Conservation (phyloP, 2,888 invertebrate genomes). For the Gandaritis pyraliata region DNA sequence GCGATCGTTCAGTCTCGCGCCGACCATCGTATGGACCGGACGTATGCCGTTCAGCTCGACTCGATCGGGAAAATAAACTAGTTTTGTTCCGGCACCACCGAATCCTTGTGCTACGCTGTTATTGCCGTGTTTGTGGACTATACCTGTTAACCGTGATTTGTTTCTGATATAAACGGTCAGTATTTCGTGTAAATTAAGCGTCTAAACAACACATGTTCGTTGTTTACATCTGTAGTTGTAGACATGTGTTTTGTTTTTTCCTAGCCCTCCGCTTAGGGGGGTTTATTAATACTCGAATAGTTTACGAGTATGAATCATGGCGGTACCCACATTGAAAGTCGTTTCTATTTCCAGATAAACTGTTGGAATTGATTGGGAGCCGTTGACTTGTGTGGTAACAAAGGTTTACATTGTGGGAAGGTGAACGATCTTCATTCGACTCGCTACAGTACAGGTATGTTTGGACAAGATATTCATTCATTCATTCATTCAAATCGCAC, state of each 20-base stretch:
- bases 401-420: constrained; percentile 78
- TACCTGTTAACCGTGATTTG: constrained; percentile 69
- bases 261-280: constrained; percentile 61
- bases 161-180: constrained; percentile 74
- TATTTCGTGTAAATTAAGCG: constrained; percentile 53
- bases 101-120: constrained; percentile 66
- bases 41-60: constrained; percentile 68
- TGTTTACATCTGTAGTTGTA: constrained; percentile 75
- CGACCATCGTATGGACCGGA: constrained; percentile 70
- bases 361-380: constrained; percentile 78
- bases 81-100: constrained; percentile 77
- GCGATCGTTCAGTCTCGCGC: constrained; percentile 82
- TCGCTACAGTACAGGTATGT: constrained; percentile 78
- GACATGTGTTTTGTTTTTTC: constrained; percentile 70
- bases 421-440: constrained; percentile 77
- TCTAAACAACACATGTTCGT: constrained; percentile 62
- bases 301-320: constrained; percentile 68
- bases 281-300: constrained; percentile 70
- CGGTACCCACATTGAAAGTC: constrained; percentile 74
- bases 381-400: constrained; percentile 79
- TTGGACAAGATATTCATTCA: constrained; percentile 60
- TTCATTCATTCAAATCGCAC: constrained; percentile 26
- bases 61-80: constrained; percentile 79
- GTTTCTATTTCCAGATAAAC: constrained; percentile 83
- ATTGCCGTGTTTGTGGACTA: constrained; percentile 75